Base-by-base conservation (phyloP, 2,888 invertebrate species). In the Diplazon laetatorius region DNA sequence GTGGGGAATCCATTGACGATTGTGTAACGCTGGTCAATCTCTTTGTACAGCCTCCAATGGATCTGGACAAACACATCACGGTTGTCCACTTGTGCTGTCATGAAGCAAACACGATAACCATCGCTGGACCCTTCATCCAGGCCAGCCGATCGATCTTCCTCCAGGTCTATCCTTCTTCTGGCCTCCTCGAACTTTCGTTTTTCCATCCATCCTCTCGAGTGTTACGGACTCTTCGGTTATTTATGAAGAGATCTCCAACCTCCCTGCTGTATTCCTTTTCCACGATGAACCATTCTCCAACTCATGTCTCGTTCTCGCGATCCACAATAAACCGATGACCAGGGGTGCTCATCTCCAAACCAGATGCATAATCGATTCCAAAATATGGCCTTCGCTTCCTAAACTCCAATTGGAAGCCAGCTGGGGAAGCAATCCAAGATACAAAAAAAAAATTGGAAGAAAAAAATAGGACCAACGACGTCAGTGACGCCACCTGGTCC, bases 61-160 rank as follows among this genome's bases (percentile, higher is more conserved):
- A 48, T 12, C 48, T 18, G 48, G 14, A 14, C 16, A 55, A 35
- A 55, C 14, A 55, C 16, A 55, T 16, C n/a, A n/a, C 35, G 16
- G 55, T 0, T 14, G 0, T 6, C 30, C 52, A 37, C 39, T 42
- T 25, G 16, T 66, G 39, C 52, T 42, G 22, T 55, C 30, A 68
- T 44, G 16, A 30, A 55, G 68, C 30, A 18, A 5, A 39, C 42
- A 30, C 68, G 68, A 68, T 52, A n/a, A n/a, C 18, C 55, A 42
- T 55, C 42, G 55, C 52, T 52, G n/a, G 39, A 68, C 42, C 25
- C 68, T 55, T 30, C 2, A 22, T 25, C 10, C 18, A 10, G 22
- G 20, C 14, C n/a, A n/a, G n/a, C 42, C 52, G 68, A 68, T 68
- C 42, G 68, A 68, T 68, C 55, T 55, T 55, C 18, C 50, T 52